phyloP scores from a whole-genome alignment of 2,888 invertebrate species.

The Dolichopus griseipennis region DNA sequence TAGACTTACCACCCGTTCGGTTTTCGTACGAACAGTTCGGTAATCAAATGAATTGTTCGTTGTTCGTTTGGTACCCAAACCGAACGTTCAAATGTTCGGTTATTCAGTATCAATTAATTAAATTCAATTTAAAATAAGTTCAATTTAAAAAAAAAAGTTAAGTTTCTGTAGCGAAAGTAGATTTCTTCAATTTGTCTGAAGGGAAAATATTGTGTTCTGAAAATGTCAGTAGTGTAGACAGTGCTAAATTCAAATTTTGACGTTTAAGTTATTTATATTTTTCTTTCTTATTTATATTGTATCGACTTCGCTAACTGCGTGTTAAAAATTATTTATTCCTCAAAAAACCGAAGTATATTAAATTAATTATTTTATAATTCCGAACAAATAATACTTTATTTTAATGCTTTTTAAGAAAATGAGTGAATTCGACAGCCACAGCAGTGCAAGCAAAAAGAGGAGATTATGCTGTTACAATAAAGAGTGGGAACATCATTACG shows the following conservation, averaged over 20 bases:
- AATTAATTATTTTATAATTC: constrained; percentile 7
- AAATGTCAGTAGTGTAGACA: constrained; percentile 3
- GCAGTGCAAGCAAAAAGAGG: constrained; percentile 2
- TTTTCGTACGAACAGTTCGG: constrained; percentile 2
- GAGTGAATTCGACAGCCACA: neutral
- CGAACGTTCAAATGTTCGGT: constrained; percentile 7
- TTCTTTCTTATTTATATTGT: neutral
- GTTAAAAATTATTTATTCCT: neutral
- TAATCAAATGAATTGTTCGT: constrained; percentile 9
- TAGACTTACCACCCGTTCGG: constrained; percentile 7
- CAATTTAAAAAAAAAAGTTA: neutral
- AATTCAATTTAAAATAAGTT: neutral
- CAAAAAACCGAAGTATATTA: constrained; percentile 7
- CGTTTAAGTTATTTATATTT: constrained; percentile 1
- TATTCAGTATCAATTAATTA: constrained; percentile 7
- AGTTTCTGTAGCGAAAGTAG: constrained; percentile 4
- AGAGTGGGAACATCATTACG: constrained; percentile 7
- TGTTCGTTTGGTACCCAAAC: constrained; percentile 8
- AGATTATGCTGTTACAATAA: constrained; percentile 8
- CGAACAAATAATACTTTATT: neutral
- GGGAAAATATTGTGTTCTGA: constrained; percentile 5
- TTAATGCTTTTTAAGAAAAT: constrained; percentile 4
- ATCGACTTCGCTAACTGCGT: constrained; percentile 5
- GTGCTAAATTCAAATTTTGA: constrained; percentile 4
- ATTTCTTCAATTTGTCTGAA: constrained; percentile 7